A percentile compares a stretch with the other conserved stretches of the same genome.
Conservation (phyloP, 2,113 vertebrate species). For the Heterocephalus glaber region DNA sequence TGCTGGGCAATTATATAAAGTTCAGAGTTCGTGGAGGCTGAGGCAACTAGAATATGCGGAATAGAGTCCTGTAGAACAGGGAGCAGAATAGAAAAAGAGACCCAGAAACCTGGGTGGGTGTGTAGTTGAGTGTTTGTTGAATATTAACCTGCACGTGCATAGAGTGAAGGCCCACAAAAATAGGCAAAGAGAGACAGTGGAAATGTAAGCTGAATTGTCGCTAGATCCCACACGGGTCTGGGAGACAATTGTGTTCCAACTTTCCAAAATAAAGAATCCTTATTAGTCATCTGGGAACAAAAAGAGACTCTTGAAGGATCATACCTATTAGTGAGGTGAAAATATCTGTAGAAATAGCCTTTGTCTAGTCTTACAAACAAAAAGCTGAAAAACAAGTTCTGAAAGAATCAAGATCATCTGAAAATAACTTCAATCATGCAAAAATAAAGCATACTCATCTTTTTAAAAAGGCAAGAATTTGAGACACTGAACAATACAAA, state of each 20-base stretch:
- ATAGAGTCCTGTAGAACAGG: background rate
- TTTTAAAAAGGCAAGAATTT: background rate
- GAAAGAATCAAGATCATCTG: background rate
- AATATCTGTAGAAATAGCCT: background rate
- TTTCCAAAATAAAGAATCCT: background rate
- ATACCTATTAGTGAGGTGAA: background rate
- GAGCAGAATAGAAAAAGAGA: background rate
- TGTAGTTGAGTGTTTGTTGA: background rate
- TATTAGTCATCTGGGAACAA: background rate
- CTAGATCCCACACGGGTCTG: background rate
- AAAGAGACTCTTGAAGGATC: background rate
- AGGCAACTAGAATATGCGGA: background rate
- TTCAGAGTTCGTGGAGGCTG: background rate
- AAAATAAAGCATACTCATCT: background rate
- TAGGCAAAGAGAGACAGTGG: background rate
- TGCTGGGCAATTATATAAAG: background rate
- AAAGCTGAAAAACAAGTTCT: slow-evolving; percentile 27
- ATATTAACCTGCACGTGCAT: background rate
- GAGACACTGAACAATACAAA: background rate
- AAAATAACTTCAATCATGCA: background rate
- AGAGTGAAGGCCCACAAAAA: background rate
- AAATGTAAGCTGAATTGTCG: background rate
- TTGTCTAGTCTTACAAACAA: background rate
- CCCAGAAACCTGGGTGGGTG: background rate
- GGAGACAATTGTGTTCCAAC: background rate